These are phyloP conservation scores for Eulemur rubriventer DNA, from an alignment of 2,797 vertebrate species.

Conservation along the genomic window DNA sequence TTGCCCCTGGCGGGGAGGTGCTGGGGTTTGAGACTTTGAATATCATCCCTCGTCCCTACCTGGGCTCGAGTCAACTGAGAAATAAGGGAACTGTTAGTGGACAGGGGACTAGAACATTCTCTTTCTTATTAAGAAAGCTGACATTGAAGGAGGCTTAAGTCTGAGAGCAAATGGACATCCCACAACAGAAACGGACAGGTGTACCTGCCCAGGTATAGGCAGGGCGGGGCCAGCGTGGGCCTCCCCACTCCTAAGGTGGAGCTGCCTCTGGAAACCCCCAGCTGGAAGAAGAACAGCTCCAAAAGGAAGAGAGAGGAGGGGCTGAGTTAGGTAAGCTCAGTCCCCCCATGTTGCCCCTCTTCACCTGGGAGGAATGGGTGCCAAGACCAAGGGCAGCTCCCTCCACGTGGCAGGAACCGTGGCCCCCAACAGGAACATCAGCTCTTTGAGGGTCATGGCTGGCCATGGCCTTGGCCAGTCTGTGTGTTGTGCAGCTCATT, in stretches of 20 bases:
- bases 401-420: not conserved
- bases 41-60: not conserved
- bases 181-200: not conserved
- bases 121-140: not conserved
- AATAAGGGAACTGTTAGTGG: not conserved
- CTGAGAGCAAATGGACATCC: not conserved
- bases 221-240: no score
- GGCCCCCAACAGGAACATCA: not conserved
- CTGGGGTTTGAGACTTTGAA: not conserved
- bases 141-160: not conserved
- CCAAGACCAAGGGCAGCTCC: not conserved
- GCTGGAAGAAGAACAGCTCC: not conserved
- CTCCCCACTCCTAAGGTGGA: not conserved
- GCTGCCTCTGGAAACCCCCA: not conserved
- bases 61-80: not conserved
- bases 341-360: not conserved
- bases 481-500: not conserved
- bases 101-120: not conserved
- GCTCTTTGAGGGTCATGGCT: no score
- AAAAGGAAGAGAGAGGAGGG: not conserved
- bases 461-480: not conserved
- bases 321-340: not conserved
- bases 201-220: not conserved
- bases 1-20: fast-evolving
- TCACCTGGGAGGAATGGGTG: not conserved